Percentiles rank a stretch among this genome's conserved stretches.
phyloP scores from a whole-genome alignment of 2,113 vertebrate species.

The Burhinus oedicnemus region DNA sequence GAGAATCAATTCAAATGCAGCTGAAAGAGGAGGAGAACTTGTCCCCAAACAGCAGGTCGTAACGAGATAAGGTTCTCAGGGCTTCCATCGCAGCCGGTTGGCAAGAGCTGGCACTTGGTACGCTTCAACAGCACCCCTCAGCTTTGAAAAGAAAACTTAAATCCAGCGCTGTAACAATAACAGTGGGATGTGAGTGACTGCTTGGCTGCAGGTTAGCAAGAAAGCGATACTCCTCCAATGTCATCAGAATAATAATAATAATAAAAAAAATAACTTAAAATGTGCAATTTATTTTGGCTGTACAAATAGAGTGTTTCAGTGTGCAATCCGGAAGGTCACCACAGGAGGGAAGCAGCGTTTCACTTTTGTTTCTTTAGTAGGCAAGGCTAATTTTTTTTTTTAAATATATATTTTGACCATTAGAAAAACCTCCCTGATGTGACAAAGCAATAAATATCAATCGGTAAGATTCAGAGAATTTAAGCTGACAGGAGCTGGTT shows the following conservation, averaged over 20 bases:
- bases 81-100: neutral
- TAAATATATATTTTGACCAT: neutral
- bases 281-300: neutral
- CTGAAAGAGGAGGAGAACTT: constrained; percentile 21
- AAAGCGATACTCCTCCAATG: neutral
- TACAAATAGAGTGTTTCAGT: fast-evolving
- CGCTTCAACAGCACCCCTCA: neutral
- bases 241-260: fast-evolving
- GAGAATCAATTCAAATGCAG: neutral
- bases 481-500: neutral
- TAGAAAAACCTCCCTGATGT: neutral
- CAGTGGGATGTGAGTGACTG: fast-evolving
- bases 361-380: neutral
- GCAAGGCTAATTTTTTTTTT: neutral
- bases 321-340: constrained; percentile 22
- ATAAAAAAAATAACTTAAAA: neutral
- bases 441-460: neutral
- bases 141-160: neutral
- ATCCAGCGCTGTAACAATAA: neutral
- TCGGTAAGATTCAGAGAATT: neutral
- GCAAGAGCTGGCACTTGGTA: neutral
- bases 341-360: constrained; percentile 67
- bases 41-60: neutral
- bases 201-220: neutral
- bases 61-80: neutral